These are phyloP conservation scores for Eucidaris tribuloides DNA, from an alignment of 35 echinoderm and acorn worm genomes.

Conservation along the genomic window DNA sequence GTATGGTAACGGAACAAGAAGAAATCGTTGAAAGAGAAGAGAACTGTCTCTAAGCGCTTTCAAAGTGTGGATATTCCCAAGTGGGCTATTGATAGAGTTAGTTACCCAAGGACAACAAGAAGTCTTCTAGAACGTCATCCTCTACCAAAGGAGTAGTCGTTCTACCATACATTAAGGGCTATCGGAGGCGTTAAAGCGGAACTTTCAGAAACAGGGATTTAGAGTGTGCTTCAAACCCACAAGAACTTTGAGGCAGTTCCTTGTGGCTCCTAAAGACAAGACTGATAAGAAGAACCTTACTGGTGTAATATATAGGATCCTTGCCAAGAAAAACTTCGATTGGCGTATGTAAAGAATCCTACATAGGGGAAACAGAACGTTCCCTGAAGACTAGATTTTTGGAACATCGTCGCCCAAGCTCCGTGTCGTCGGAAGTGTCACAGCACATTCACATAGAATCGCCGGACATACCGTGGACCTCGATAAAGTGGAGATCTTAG, in stretches of 20 bases:
- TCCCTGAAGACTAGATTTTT: not conserved
- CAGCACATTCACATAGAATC: no score
- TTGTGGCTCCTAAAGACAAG: not conserved
- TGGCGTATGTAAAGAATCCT: not conserved
- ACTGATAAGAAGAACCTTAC: not conserved
- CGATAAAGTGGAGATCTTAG: no score
- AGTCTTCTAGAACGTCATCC: no score
- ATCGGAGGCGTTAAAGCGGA: not conserved
- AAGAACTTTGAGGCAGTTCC: not conserved
- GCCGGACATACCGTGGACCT: no score
- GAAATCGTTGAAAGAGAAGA: not conserved
- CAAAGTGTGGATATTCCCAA: not conserved
- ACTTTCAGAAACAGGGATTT: not conserved
- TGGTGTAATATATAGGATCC: no score
- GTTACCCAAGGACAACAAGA: not conserved
- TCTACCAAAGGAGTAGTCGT: not conserved
- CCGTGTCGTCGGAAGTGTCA: no score
- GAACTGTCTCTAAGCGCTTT: not conserved
- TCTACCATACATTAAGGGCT: not conserved
- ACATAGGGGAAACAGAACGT: not conserved
- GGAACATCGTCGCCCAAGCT: not conserved
- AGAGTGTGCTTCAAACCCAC: not conserved
- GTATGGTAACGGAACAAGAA: not conserved
- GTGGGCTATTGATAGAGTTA: not conserved
- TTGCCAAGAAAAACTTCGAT: not conserved